Conservation (phyloP, 1,140 invertebrate species). For the Ostrea denselamellosa region DNA sequence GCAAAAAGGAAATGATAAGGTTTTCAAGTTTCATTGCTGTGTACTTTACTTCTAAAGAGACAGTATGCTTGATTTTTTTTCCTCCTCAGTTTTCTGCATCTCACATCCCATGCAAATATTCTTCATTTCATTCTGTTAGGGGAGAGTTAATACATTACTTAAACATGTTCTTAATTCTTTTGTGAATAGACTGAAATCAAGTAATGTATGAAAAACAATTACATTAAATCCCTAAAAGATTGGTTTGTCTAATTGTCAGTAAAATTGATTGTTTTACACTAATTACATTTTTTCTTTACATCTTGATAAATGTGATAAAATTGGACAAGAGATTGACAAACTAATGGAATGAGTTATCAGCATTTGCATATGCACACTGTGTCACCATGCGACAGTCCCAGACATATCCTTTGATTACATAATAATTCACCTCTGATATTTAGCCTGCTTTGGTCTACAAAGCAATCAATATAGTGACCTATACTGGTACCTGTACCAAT, state of each 20-base stretch:
- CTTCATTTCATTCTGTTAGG: background rate
- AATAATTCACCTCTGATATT: slow-evolving; percentile 8
- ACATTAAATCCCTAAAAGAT: background rate
- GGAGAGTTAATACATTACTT: background rate
- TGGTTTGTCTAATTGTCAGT: background rate
- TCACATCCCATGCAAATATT: background rate
- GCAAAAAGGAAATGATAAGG: background rate
- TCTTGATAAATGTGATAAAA: slow-evolving; percentile 26
- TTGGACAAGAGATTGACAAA: slow-evolving; percentile 16
- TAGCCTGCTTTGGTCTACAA: slow-evolving; percentile 22
- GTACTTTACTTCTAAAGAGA: background rate
- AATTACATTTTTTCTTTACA: slow-evolving; percentile 13
- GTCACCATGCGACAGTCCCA: slow-evolving; percentile 17
- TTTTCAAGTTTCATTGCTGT: slow-evolving; percentile 29
- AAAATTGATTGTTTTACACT: background rate
- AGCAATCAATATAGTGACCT: slow-evolving; percentile 25
- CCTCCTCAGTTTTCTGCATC: background rate
- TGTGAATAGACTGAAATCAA: background rate
- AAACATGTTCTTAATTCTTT: background rate
- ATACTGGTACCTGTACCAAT: slow-evolving; percentile 15
- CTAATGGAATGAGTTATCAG: background rate
- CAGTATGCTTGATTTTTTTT: background rate
- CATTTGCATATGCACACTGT: slow-evolving; percentile 20
- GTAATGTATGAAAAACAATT: background rate
- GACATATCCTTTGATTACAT: slow-evolving; percentile 13